Conservation (phyloP, 2,113 vertebrate species). For the Oreotrochilus melanogaster region DNA sequence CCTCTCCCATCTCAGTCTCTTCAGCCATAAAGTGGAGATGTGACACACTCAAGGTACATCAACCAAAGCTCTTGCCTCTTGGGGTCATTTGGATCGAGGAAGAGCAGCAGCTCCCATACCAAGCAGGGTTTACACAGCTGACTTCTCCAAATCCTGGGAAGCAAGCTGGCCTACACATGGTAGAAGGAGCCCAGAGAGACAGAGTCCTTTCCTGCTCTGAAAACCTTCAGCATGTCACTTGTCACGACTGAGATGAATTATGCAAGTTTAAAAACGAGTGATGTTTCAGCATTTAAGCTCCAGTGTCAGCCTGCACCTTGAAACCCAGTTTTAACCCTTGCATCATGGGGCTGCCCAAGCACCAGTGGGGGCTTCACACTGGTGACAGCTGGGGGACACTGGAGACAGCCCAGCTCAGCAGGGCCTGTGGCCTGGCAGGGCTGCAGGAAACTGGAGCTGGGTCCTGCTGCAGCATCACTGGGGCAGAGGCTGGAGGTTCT, state of each 20-base stretch:
- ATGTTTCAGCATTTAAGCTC: background rate
- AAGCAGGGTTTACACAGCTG: background rate
- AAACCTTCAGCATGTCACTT: background rate
- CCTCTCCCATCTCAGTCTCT: background rate
- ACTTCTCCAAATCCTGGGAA: background rate
- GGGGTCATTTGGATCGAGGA: background rate
- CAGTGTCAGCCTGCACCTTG: background rate
- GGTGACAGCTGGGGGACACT: no score
- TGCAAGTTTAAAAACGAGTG: accelerated
- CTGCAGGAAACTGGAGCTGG: accelerated
- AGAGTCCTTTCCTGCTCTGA: background rate
- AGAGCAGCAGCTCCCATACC: background rate
- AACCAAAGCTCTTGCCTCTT: background rate
- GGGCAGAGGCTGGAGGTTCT: no score
- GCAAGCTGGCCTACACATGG: accelerated
- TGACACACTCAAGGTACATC: accelerated
- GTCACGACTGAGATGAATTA: accelerated
- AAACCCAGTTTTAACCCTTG: accelerated
- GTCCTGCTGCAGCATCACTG: background rate
- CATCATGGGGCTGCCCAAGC: accelerated
- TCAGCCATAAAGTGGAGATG: background rate
- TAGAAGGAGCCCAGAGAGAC: background rate
- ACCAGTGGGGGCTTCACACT: background rate
- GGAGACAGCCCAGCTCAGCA: background rate
- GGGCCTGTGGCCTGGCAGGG: background rate